Percentiles rank a stretch among this genome's conserved stretches.
These are phyloP conservation scores for Edolisoma coerulescens DNA, from an alignment of 2,113 vertebrate genomes.

Conservation along the genomic window DNA sequence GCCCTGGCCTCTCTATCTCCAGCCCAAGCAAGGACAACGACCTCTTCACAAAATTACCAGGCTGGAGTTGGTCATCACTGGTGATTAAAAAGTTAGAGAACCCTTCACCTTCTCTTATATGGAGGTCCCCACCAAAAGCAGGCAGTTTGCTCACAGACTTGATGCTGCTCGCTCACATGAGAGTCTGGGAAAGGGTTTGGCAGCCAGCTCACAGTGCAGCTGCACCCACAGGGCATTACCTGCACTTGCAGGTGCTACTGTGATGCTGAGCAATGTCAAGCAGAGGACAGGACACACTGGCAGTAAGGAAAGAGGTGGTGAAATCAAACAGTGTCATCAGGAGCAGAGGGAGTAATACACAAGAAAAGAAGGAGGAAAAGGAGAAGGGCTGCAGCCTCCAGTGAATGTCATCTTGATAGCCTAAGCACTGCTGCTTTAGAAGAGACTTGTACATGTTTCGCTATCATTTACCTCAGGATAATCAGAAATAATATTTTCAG, in stretches of 20 bases:
- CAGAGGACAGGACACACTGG: not conserved
- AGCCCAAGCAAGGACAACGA: not conserved
- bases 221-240: not conserved
- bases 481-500: conserved; percentile 63
- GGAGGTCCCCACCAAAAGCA: not conserved
- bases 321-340: not conserved
- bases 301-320: not conserved
- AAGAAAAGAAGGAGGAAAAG: not conserved
- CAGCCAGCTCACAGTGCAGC: not conserved
- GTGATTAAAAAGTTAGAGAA: not conserved
- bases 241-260: not conserved
- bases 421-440: not conserved
- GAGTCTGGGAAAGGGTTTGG: not conserved
- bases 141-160: not conserved
- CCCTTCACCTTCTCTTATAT: not conserved
- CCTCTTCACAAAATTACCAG: not conserved
- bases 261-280: not conserved
- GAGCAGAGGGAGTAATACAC: not conserved
- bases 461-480: conserved; percentile 50
- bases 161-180: not conserved
- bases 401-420: not conserved
- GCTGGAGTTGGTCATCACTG: not conserved
- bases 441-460: not conserved
- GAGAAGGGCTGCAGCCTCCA: not conserved
- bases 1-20: not conserved